Base-by-base conservation (phyloP, 2,113 vertebrate species). In the Tinamus guttatus region DNA sequence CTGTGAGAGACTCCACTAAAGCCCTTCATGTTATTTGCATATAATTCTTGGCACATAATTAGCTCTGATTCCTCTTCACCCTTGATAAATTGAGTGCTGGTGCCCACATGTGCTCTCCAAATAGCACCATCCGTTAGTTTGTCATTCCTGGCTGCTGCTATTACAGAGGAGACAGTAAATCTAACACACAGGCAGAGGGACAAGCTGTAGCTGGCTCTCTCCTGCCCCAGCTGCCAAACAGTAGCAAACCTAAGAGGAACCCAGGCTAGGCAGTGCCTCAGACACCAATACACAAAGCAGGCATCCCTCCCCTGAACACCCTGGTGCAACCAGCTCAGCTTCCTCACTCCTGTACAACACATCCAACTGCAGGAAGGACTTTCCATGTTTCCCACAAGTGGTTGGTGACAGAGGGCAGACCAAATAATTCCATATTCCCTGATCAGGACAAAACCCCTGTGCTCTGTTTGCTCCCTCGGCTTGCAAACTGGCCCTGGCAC, bases 81-180 rank as follows among this genome's bases (percentile, higher is more conserved):
- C 75, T 67, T 92, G 88, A 91, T 89, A 62, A 47, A 94, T 85
- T 16, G 11, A 69, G 36, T 60, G 64, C 78, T 91, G 82, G 79
- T 85, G 70, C 76, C 15, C 16, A 25, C 34, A 54, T 21, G 36
- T 41, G n/a, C 75, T 73, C 78, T 81, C 56, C 69, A 59, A 84
- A 69, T 21, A 27, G 68, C 38, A 21, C 62, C 52, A 59, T 51
- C 25, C 13, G 18, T 54, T 90, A 70, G 47, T 56, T 59, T 40
- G 22, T 77, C 25, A 21, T 43, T 85, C 34, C 58, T 43, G 45
- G 40, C 49, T 68, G 60, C 92, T 78, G 34, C 19, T 10, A 0
- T 69, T 85, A 32, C 93, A 91, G 76, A 84, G 67, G 7, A 78
- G 19, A 59, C 34, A 47, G 45, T 58, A 32, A 28, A 43, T 63